Conservation (phyloP, 2,797 vertebrate species). For the Rallus crepitans region DNA sequence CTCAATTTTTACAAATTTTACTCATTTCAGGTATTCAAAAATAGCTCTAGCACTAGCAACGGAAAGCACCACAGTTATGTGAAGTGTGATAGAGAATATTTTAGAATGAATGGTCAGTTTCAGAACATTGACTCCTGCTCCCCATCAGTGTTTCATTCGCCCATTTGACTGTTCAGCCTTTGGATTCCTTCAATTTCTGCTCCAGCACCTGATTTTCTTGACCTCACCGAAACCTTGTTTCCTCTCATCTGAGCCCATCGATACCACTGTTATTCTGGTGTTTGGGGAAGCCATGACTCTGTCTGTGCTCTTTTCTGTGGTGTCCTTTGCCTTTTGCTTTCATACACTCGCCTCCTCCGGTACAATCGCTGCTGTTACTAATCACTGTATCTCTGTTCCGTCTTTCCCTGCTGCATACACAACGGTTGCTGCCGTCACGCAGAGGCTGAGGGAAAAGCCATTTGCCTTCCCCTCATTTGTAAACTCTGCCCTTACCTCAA, state of each 20-base stretch:
- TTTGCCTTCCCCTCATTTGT: neutral
- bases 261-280: neutral
- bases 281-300: neutral
- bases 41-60: neutral
- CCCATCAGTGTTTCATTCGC: neutral
- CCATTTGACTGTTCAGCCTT: neutral
- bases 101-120: slow-evolving; percentile 8
- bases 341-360: accelerated
- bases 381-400: neutral
- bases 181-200: neutral
- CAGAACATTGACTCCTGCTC: neutral
- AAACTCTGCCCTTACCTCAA: slow-evolving; percentile 8
- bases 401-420: neutral
- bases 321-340: neutral
- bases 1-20: neutral
- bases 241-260: neutral
- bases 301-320: neutral
- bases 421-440: neutral
- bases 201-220: neutral
- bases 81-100: neutral
- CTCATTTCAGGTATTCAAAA: neutral
- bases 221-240: neutral
- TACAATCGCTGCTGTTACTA: neutral
- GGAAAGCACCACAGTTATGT: neutral
- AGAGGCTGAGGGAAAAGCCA: neutral